Evolutionary conservation across 2,113 vertebrate genomes (phyloP), one percentile per base, ranked within the genome.

Genomic region (Urocynchramus pylzowi): DNA sequence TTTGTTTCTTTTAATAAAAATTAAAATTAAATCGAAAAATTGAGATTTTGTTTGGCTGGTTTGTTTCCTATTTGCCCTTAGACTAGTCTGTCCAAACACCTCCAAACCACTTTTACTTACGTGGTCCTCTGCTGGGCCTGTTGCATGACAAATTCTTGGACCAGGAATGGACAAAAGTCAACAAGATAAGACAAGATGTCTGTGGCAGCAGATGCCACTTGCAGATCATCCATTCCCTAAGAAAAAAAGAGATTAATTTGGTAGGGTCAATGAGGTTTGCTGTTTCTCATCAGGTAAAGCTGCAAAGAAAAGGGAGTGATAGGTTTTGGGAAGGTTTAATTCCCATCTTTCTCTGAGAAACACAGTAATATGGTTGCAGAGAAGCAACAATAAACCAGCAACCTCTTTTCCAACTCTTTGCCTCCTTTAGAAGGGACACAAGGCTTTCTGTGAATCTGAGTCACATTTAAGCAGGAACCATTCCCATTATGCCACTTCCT

Each of bases 131-230:
- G 99, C 88, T 99, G 99, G 20, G 99, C 99, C 95, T 99, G 99
- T 97, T 99, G 99, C 99, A 99, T 99, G 89, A 99, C 99, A 98
- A 99, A 99, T 96, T 99, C 99, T 65, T 99, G 97, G 82, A 99
- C 99, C 99, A 99, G 99, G 77, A 99, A 99, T 91, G 99, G 99
- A 97, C 99, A 99, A 97, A 99, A 99, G 95, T 99, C 98, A 96
- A 99, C 99, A 97, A 99, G 98, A 97, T 99, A 99, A 82, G 99
- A 99, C 98, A 99, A 99, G 98, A 99, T 99, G 97, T 99, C 99
- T 80, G 99, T 99, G 86, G 99, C 99, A 96, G 99, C 99, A 84
- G 98, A 98, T 97, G 99, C 98, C 95, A 99, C 99, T 97, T 99
- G 99, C 91, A 99, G 97, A 97, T 99, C 99, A 86, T 99, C 99